Base-by-base conservation (phyloP, 2,888 invertebrate genomes). In the Philereme transversata region DNA sequence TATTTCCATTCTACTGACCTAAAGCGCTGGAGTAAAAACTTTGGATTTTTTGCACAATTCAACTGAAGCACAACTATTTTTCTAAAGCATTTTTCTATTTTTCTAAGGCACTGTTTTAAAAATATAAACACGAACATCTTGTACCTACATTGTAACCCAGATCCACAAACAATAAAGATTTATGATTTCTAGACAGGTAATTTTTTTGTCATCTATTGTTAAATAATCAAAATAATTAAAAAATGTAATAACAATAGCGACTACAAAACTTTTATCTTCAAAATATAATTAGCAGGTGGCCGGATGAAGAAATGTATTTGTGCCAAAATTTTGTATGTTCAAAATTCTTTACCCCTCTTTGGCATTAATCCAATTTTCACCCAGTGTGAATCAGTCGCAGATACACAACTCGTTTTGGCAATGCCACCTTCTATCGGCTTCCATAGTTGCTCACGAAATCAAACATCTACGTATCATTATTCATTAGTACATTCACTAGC, bases 391-490 rank as follows among this genome's bases (percentile, higher is more conserved):
- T 88, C 84, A 85, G 84, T 75, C 83, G 79, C 79, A 84, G 76
- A 83, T 82, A 80, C 79, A 80, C 72, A 76, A 79, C 83, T 86
- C 71, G 70, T 83, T 90, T 92, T 90, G 90, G 90, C 89, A 87
- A 77, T 77, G 76, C 71, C 68, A 67, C 67, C 63, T 68, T 69
- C 63, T 69, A 69, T 65, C 62, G 67, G 56, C 34, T 51, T 62
- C 55, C 43, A 52, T 53, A 41, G 58, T 59, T 33, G 51, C 51
- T 45, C 52, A 60, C 49, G 45, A 41, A 60, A 49, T 50, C 46
- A 35, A 55, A 57, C 51, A 45, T 41, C 40, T 57, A 51, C n/a
- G 49, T 36, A 49, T 48, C 10, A 55, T 22, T 22, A 22, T 48
- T 11, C 5, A 46, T 22, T 36, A 43, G 6, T 11, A 38, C 45